A percentile compares a stretch with the other conserved stretches of the same genome.
Conservation (phyloP, 2,113 vertebrate genomes). For the Oreocharis arfaki region DNA sequence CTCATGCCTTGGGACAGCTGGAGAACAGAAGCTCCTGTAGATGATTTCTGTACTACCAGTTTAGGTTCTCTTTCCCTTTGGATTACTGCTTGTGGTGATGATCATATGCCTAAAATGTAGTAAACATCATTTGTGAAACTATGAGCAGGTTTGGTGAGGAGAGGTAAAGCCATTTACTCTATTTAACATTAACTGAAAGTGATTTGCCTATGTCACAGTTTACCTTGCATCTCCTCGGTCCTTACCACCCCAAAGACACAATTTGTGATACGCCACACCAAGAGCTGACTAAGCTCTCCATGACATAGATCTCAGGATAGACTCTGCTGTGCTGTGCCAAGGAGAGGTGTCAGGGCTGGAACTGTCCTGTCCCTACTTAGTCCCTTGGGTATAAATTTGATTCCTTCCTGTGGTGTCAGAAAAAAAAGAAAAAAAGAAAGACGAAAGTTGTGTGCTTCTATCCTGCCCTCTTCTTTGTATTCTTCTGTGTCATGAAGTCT, state of each 20-base stretch:
- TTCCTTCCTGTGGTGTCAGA: neutral
- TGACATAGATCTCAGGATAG: neutral
- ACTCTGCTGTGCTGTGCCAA: neutral
- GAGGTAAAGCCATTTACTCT: neutral
- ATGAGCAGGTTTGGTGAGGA: neutral
- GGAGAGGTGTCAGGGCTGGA: neutral
- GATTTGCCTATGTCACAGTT: neutral
- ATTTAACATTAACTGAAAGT: neutral
- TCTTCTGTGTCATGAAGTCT: neutral
- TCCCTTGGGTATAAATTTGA: neutral
- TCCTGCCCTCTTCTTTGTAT: neutral
- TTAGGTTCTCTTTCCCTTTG: neutral
- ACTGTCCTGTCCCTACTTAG: neutral
- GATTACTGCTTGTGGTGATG: neutral
- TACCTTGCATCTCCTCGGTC: neutral
- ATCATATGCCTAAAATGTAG: neutral
- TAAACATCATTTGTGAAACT: neutral
- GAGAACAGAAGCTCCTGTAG: neutral
- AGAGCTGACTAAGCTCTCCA: neutral
- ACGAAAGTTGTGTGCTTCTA: neutral
- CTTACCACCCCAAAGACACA: neutral
- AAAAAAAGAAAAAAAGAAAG: neutral
- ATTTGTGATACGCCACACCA: neutral
- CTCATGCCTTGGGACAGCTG: neutral
- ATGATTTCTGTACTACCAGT: neutral